These are phyloP conservation scores for Misgurnus mizolepis DNA, from an alignment of 2,113 vertebrate species.

Conservation along the genomic window DNA sequence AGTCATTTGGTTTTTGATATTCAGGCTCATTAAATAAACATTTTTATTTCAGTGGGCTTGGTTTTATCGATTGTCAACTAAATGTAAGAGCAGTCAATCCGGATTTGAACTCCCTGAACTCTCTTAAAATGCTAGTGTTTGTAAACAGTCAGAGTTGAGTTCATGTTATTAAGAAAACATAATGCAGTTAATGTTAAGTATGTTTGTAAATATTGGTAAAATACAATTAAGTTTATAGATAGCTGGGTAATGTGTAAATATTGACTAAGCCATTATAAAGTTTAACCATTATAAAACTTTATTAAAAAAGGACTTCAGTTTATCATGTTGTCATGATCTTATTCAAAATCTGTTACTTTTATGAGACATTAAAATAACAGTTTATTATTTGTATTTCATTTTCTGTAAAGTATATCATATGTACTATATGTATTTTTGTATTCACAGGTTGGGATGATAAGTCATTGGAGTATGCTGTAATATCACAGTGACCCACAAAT, in stretches of 20 bases:
- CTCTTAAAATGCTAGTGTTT: not conserved
- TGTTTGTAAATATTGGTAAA: not conserved
- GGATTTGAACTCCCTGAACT: constrained; percentile 10
- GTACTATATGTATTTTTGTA: not conserved
- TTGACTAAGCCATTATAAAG: not conserved
- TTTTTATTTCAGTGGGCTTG: not conserved
- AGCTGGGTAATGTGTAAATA: not conserved
- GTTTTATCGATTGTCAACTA: constrained; percentile 6
- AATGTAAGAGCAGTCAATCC: not conserved
- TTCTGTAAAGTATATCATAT: not conserved
- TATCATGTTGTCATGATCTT: not conserved
- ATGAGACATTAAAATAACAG: not conserved
- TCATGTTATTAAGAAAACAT: not conserved
- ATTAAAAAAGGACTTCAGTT: too few relatives aligned
- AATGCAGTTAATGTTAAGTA: not conserved
- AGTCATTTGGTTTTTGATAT: not conserved
- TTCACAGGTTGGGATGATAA: constrained; percentile 64
- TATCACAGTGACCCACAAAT: constrained; percentile 52
- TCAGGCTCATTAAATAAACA: not conserved
- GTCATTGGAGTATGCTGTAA: constrained; percentile 68
- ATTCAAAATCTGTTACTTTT: not conserved
- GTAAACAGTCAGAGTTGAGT: not conserved
- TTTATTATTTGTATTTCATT: not conserved
- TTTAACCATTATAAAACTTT: too few relatives aligned
- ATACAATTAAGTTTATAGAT: not conserved